Base-by-base conservation (phyloP, 2,888 invertebrate species). In the Neuroscelio doddi region DNA sequence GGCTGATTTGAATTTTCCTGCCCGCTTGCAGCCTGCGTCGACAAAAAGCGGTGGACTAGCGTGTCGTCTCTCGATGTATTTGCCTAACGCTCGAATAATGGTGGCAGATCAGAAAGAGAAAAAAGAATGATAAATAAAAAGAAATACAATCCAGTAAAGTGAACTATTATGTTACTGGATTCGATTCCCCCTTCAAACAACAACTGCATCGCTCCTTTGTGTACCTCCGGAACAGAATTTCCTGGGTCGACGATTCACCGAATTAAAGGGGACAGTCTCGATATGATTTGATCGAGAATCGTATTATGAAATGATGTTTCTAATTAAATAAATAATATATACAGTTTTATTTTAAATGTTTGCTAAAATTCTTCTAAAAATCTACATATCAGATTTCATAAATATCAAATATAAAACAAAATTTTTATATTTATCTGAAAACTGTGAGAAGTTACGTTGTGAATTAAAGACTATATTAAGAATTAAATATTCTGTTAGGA, bases 71-170 rank as follows among this genome's bases (percentile, higher is more conserved):
- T 68, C 74, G 67, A 70, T 72, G 69, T 74, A 81, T 82, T 83
- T 83, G 80, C 82, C 82, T 83, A 83, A 83, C 81, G 82, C 70
- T 68, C 72, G 74, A 83, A 82, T 82, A 78, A 82, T 82, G 72
- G 71, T 73, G 61, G 75, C 64, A 65, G 73, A 72, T 72, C 70
- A 71, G 63, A 65, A 68, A 56, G 64, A 65, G 49, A 61, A 50
- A 64, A 63, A 71, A 69, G 50, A 52, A 53, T 8, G 17, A 36
- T 30, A 55, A 57, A 68, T 58, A 58, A 65, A 65, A 64, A 66
- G 72, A 64, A 62, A 49, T 30, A 44, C 49, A 64, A 65, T 45
- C 51, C 46, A 46, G 53, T 39, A 52, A 63, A 63, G 55, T 65
- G 59, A 65, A 63, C 61, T 65, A 65, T 65, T 65, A 51, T 61